Evolutionary conservation across 1,140 invertebrate genomes (phyloP).

Genomic region (Ectropis grisescens): DNA sequence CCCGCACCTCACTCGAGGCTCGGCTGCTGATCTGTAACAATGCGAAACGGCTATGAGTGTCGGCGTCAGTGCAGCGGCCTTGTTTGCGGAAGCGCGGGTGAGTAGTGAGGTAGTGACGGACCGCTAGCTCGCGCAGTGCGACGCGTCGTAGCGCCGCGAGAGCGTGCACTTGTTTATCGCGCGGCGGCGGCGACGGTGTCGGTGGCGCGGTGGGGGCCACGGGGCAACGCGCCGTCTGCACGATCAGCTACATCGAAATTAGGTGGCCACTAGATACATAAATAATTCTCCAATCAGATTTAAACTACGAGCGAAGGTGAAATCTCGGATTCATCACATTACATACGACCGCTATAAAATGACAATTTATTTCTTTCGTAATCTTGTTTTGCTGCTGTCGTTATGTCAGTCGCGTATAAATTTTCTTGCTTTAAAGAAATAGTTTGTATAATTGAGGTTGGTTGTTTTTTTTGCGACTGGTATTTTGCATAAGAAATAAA

Average conservation of each 20-base stretch:
- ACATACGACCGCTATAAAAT: too few species aligned
- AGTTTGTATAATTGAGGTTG: too few species aligned
- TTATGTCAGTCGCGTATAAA: too few species aligned
- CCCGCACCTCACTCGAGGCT: constrained; percentile 45
- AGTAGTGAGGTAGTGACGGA: constrained; percentile 5
- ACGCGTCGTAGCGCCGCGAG: constrained; percentile 23
- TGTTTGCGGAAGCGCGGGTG: constrained; percentile 4
- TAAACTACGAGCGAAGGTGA: too few species aligned
- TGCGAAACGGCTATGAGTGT: background rate
- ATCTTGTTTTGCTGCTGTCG: too few species aligned
- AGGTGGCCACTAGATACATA: constrained; percentile 12
- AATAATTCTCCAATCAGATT: background rate
- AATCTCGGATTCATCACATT: too few species aligned
- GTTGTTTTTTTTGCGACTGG: too few species aligned
- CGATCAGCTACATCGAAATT: constrained; percentile 14
- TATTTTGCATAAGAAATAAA: too few species aligned
- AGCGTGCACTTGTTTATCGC: constrained; percentile 34
- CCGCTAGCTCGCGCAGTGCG: constrained; percentile 6
- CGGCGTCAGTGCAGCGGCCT: background rate
- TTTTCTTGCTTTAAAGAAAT: too few species aligned
- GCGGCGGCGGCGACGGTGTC: constrained; percentile 13
- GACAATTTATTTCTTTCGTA: too few species aligned
- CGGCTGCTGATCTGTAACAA: constrained; percentile 58
- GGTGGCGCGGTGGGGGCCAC: constrained; percentile 25
- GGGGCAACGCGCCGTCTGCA: constrained; percentile 29